Evolutionary conservation across 2,113 vertebrate species (phyloP).

Genomic region (Bufo bufo): DNA sequence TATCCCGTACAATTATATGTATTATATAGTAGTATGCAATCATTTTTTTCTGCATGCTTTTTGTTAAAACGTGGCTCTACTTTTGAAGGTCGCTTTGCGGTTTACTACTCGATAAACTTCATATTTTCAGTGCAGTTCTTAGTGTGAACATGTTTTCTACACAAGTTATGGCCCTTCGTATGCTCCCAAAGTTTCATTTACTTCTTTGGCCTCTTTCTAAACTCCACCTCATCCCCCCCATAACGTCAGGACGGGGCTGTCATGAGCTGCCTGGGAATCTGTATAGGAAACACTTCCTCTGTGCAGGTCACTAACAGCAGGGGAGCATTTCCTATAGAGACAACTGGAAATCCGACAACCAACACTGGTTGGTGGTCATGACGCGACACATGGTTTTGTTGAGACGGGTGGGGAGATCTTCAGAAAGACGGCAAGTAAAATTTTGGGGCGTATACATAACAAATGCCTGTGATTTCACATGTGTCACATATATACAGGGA

Average conservation of each 20-base stretch:
- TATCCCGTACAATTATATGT: background rate
- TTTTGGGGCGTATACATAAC: too few relatives aligned
- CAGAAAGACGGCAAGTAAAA: too few relatives aligned
- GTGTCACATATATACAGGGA: too few relatives aligned
- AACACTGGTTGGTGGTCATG: too few relatives aligned
- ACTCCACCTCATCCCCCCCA: background rate
- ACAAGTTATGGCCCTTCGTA: background rate
- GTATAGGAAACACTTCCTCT: background rate
- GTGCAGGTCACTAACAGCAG: background rate
- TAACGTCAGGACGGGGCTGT: too few relatives aligned
- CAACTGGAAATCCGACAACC: too few relatives aligned
- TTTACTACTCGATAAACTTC: background rate
- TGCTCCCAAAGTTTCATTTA: background rate
- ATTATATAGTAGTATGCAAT: background rate
- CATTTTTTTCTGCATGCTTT: background rate
- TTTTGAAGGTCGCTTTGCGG: background rate
- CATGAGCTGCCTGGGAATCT: background rate
- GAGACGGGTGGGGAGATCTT: too few relatives aligned
- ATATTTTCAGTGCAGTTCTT: too few relatives aligned
- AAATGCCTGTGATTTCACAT: too few relatives aligned
- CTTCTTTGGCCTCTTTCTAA: background rate
- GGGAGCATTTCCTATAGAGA: too few relatives aligned
- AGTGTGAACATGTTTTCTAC: too few relatives aligned
- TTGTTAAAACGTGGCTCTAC: background rate
- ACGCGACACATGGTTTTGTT: too few relatives aligned